Percentiles rank a stretch among this genome's conserved stretches.
Evolutionary conservation across 2,888 invertebrate species (phyloP).

Genomic region (Tuberolachnus salignus): DNA sequence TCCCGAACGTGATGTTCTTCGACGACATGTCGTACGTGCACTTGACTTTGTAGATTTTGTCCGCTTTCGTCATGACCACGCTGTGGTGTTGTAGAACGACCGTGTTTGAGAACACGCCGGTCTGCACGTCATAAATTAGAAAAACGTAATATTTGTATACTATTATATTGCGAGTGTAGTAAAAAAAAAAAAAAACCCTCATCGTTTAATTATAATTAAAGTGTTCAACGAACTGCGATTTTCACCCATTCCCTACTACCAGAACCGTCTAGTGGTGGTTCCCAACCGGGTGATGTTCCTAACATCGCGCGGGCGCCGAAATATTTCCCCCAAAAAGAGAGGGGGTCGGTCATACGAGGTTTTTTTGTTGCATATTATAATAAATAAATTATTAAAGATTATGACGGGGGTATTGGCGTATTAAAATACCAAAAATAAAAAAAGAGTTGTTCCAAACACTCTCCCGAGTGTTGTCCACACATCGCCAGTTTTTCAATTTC

Average conservation of each 20-base stretch:
- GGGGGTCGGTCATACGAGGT: too few species aligned
- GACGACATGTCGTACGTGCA: conserved; percentile 96
- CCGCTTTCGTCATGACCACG: conserved; percentile 95
- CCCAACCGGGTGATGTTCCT: too few species aligned
- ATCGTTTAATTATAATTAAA: conserved; percentile 16
- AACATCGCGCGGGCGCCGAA: too few species aligned
- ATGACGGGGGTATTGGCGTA: too few species aligned
- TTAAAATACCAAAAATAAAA: too few species aligned
- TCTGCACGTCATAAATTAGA: conserved; percentile 67
- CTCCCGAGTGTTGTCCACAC: too few species aligned
- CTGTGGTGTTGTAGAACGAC: conserved; percentile 94
- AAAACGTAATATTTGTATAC: conserved; percentile 11
- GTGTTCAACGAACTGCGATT: conserved; percentile 34
- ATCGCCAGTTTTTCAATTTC: too few species aligned
- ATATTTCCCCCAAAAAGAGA: too few species aligned
- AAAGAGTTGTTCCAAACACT: too few species aligned
- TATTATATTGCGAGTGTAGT: neutral
- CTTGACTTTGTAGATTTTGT: conserved; percentile 95
- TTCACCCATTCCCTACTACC: neutral
- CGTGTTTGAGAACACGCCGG: conserved; percentile 91
- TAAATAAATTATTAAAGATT: too few species aligned
- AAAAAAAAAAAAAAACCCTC: neutral
- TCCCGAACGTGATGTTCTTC: conserved; percentile 94
- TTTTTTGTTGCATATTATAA: too few species aligned
- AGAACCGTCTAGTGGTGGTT: too few species aligned